Evolutionary conservation across 1,140 invertebrate species (phyloP), one percentile per base, ranked within the genome.

Genomic region (Carposina sasakii): DNA sequence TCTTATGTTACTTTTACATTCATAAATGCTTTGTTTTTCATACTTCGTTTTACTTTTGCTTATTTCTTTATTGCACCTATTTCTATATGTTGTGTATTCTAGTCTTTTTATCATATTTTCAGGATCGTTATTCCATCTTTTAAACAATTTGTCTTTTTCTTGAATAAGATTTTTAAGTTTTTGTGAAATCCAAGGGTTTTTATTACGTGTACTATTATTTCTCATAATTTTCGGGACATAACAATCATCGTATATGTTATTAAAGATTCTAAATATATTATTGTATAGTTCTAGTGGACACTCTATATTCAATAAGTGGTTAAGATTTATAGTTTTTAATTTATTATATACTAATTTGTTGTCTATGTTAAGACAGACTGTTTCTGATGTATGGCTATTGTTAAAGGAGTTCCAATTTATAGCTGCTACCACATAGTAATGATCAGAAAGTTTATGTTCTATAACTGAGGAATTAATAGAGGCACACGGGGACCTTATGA

Each of bases 381-480:
- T n/a, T n/a, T n/a, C n/a, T n/a, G n/a, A n/a, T n/a, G n/a, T n/a
- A n/a, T n/a, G n/a, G n/a, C n/a, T n/a, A n/a, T n/a, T n/a, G n/a
- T n/a, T n/a, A n/a, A n/a, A n/a, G 24, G 24, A 13, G 8, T 42
- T 26, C 40, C 40, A 42, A 3, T 26, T 21, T 17, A 42, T 23
- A 8, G 19, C 22, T 24, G 40, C 40, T 26, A 23, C 24, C 23
- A 42, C 40, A 17, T 24, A 44, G 19, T 44, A 44, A 21, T 44
- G 42, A 20, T 44, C 42, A 1, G 42, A 30, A 8, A 44, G 19
- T 44, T 44, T 44, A 17, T 44, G 42, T 21, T 44, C 26, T 23
- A 44, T 44, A 19, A 44, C 42, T 3, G 42, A 24, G 19, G 42
- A 44, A 16, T 19, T 12, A 15, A 44, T 23, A 20, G 3, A n/a